phyloP scores from a whole-genome alignment of 2,797 vertebrate genomes.

The Thunnus albacares region DNA sequence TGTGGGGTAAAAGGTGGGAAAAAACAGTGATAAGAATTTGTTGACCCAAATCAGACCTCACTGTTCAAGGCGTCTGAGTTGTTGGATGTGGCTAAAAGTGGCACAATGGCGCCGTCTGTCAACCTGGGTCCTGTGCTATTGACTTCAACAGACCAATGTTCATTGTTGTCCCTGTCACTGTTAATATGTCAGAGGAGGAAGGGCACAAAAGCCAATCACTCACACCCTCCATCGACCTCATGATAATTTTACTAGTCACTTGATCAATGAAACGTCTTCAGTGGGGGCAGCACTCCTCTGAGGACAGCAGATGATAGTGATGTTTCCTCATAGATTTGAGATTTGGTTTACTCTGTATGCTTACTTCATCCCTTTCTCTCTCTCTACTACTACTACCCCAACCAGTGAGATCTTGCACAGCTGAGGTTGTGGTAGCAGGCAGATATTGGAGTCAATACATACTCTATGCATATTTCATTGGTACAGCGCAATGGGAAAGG shows the following conservation, averaged over 20 bases:
- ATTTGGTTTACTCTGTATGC: conserved; percentile 8
- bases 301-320: neutral
- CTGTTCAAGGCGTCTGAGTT: neutral
- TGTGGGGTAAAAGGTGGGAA: no score
- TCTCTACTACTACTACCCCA: neutral
- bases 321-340: conserved; percentile 16
- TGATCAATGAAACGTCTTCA: conserved; percentile 56
- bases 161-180: conserved; percentile 8
- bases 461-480: conserved; percentile 69
- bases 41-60: neutral
- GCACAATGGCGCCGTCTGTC: neutral
- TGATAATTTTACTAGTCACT: conserved; percentile 57
- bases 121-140: conserved; percentile 30
- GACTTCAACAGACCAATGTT: conserved; percentile 40
- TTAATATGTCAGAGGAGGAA: conserved; percentile 44
- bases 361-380: neutral
- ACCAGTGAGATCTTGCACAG: neutral
- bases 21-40: neutral
- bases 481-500: conserved; percentile 7
- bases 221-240: conserved; percentile 43
- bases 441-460: conserved; percentile 58
- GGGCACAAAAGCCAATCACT: conserved; percentile 48
- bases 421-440: conserved; percentile 36
- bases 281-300: conserved; percentile 3
- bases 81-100: conserved; percentile 18